Evolutionary conservation across 2,113 vertebrate genomes (phyloP), one percentile per base, ranked within the genome.

Genomic region (Forbesichthys papilliferus): DNA sequence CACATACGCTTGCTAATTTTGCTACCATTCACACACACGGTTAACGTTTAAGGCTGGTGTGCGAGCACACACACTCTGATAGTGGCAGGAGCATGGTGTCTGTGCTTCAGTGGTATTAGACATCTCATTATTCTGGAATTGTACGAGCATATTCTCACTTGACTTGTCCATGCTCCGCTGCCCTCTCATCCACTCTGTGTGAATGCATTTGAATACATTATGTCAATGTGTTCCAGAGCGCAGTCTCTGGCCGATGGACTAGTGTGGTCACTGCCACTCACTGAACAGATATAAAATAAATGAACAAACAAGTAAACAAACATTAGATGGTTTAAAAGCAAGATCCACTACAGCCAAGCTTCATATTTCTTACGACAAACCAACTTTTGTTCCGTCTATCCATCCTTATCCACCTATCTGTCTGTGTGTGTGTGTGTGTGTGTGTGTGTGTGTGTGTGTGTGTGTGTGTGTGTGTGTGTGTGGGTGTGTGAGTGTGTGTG

Each of bases 201-300:
- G 80, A 86, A 86, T 87, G 61, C 71, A 86, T 84, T 86, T 87
- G 69, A 89, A 86, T 83, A 75, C 1, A 79, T 83, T 80, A 48
- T 74, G 75, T 82, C 73, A 66, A 68, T 81, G 75, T 1, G 3
- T 84, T 85, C 77, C 68, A 84, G 64, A 73, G 76, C 71, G 68
- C 48, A 61, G 55, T 77, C 72, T 78, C 67, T 6, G 58, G 33
- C 13, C 14, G 48, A 69, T 66, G 54, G 61, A 67, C 33, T 59
- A 12, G 27, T 11, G 1, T 9, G 62, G 61, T 66, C 64, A 1
- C 51, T 16, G 54, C 14, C 14, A 54, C 14, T 63, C 72, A 54
- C 3, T 70, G 51, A 75, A 65, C 46, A 16, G 11, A 48, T 66
- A 51, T 62, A 66, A 61, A 27, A 61, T 48, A 48, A 9, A 64